Evolutionary conservation across 2,113 vertebrate genomes (phyloP), one percentile per base, ranked within the genome.

Genomic region (Geococcyx californianus): DNA sequence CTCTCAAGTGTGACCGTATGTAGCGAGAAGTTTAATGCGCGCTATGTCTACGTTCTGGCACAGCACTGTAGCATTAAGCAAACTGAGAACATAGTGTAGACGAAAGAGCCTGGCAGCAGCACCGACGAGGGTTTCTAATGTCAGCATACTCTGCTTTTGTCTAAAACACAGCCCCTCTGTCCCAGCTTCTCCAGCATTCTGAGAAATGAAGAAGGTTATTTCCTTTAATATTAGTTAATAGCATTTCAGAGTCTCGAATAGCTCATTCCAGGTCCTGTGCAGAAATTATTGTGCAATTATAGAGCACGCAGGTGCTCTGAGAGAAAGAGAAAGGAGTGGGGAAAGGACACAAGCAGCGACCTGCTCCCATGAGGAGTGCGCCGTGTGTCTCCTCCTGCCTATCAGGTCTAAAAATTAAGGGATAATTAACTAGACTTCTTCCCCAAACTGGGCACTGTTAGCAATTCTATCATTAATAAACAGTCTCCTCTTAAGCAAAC

Each of bases 381-480:
- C 47, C 13, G 1, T 23, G 36, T 4, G 4, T 16, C 36, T 54
- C 6, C 73, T 34, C 18, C 68, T 42, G 40, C 19, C 2, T 12
- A 80, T 44, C 67, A 44, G 34, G 40, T 83, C 73, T 79, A 25
- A 84, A 85, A 77, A 81, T 55, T 36, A 66, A 59, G 18, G 60
- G 60, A 92, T 90, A 84, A 68, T 93, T 91, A 87, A 56, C 76
- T 67, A 84, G 62, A 36, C 10, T 45, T 80, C 25, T 49, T 49
- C 28, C 24, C 69, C 55, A 89, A 87, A 47, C 20, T 69, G 26
- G 31, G 29, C 80, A 68, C 76, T 77, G 63, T 62, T 86, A 82
- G 70, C 76, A 89, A 75, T 85, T 89, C 87, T 91, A 34, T 87
- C 87, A 85, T 86, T 69, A 83, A 45, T 81, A 81, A 87, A 45